These are phyloP conservation scores for Meteorus colon DNA, from an alignment of 2,888 invertebrate species.

Conservation along the genomic window DNA sequence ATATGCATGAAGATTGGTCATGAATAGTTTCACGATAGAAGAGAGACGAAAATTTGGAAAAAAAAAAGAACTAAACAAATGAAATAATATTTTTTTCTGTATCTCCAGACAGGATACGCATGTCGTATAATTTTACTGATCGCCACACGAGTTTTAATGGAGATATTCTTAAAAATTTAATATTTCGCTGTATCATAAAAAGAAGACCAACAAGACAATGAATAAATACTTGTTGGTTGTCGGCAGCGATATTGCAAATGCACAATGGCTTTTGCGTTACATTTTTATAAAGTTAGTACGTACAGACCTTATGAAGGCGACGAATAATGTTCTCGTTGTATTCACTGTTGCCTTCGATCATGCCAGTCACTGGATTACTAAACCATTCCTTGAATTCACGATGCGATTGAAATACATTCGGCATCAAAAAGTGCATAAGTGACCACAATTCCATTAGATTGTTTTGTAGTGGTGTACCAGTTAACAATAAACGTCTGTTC, in stretches of 20 bases:
- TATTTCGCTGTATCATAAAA: constrained; percentile 63
- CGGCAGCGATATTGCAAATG: constrained; percentile 61
- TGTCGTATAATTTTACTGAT: constrained; percentile 59
- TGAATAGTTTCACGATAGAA: neutral
- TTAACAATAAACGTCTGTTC: constrained; percentile 88
- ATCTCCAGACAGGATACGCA: constrained; percentile 71
- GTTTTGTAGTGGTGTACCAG: constrained; percentile 97
- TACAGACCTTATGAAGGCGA: constrained; percentile 88
- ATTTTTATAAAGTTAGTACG: constrained; percentile 60
- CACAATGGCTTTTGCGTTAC: constrained; percentile 16
- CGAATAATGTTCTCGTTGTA: constrained; percentile 93
- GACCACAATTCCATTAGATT: constrained; percentile 98
- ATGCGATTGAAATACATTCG: constrained; percentile 96
- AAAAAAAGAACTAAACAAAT: neutral
- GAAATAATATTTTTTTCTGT: constrained; percentile 51
- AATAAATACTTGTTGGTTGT: constrained; percentile 58
- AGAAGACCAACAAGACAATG: constrained; percentile 55
- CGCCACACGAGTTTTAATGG: constrained; percentile 69
- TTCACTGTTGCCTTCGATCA: constrained; percentile 94
- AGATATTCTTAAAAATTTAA: constrained; percentile 56
- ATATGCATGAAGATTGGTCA: neutral
- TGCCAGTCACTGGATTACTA: constrained; percentile 95
- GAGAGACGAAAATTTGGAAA: neutral
- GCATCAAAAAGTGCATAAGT: constrained; percentile 98
- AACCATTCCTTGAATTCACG: constrained; percentile 99